A percentile compares a stretch with the other conserved stretches of the same genome.
Conservation (phyloP, 2,113 vertebrate species). For the Chloroceryle aenea region DNA sequence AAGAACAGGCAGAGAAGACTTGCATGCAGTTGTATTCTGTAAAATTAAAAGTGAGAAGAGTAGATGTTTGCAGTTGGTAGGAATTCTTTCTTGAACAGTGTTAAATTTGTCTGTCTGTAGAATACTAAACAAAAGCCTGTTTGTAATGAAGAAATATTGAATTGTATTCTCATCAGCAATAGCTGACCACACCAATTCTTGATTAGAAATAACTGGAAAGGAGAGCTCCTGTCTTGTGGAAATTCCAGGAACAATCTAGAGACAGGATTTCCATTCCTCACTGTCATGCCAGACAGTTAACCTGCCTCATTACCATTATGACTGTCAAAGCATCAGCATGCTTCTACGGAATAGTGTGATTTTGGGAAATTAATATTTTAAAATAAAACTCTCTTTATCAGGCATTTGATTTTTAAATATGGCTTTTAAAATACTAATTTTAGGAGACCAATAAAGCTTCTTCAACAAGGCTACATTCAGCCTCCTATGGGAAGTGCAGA, state of each 20-base stretch:
- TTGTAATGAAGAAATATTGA: neutral
- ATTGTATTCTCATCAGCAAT: neutral
- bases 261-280: neutral
- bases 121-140: too few relatives aligned
- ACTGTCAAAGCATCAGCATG: neutral
- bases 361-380: neutral
- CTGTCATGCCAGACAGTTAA: neutral
- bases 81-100: too few relatives aligned
- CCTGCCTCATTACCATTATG: neutral
- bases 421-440: neutral
- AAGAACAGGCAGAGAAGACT: too few relatives aligned
- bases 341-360: neutral
- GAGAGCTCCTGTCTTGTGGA: neutral
- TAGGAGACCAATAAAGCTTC: neutral
- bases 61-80: too few relatives aligned
- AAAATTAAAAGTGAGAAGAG: too few relatives aligned
- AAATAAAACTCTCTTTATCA: neutral
- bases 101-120: too few relatives aligned
- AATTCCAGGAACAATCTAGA: neutral
- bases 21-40: too few relatives aligned
- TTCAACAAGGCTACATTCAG: neutral
- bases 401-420: neutral
- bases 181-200: neutral
- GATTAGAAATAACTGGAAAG: neutral
- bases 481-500: neutral